Evolutionary conservation across 2,888 invertebrate genomes (phyloP).

Genomic region (Sylvicola fuscatus): DNA sequence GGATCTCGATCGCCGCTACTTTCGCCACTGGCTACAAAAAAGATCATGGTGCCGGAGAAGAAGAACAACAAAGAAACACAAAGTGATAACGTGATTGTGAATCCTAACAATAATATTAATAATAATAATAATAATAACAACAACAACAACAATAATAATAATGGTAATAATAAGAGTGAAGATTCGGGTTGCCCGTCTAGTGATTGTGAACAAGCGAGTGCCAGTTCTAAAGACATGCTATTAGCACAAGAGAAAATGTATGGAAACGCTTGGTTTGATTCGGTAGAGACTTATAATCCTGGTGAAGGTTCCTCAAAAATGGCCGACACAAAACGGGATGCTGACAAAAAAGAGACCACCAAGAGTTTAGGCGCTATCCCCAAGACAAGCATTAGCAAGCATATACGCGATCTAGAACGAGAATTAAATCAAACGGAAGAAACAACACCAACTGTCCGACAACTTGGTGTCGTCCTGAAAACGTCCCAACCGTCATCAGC

Average conservation of each 20-base stretch:
- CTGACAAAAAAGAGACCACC: constrained; percentile 4
- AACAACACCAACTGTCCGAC: constrained; percentile 3
- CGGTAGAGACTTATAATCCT: constrained; percentile 3
- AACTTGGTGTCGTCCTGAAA: constrained; percentile 15
- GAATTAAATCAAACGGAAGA: constrained; percentile 4
- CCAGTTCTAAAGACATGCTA: constrained; percentile 48
- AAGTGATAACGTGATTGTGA: constrained; percentile 1
- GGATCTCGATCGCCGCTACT: constrained; percentile 45
- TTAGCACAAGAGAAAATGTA: constrained; percentile 7
- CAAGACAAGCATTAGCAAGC: constrained; percentile 10
- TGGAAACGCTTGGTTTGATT: constrained; percentile 6
- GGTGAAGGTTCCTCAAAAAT: not conserved
- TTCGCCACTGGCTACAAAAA: constrained; percentile 4
- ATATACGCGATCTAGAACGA: constrained; percentile 4
- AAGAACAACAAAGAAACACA: constrained; percentile 7
- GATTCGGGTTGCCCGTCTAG: constrained; percentile 27
- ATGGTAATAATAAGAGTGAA: constrained; percentile 22
- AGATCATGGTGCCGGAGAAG: constrained; percentile 6
- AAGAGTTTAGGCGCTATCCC: constrained; percentile 12
- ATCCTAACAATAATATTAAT: constrained; percentile 2
- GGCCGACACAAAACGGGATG: not conserved
- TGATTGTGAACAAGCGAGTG: constrained; percentile 38
- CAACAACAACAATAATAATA: constrained; percentile 11
- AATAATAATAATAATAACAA: constrained; percentile 1
- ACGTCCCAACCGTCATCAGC: constrained; percentile 25